Conservation (phyloP, 1,140 invertebrate species). For the Pemphigus obesinymphae region DNA sequence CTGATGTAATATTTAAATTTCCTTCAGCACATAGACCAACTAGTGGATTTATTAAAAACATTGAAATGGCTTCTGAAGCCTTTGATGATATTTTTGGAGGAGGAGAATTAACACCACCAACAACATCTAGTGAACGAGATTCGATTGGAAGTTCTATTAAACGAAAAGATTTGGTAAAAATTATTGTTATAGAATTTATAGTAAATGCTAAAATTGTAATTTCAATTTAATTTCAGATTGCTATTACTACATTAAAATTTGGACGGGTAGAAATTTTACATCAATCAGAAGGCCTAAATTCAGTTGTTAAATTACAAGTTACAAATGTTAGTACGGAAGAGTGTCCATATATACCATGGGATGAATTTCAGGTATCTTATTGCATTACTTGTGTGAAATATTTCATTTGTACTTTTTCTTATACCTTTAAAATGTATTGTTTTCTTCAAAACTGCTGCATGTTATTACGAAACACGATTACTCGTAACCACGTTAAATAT, state of each 20-base stretch:
- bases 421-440: neutral
- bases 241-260: slow-evolving; percentile 73
- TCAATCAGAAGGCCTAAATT: slow-evolving; percentile 69
- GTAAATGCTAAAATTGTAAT: neutral
- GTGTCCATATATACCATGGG: slow-evolving; percentile 81
- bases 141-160: slow-evolving; percentile 73
- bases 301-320: slow-evolving; percentile 69
- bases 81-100: slow-evolving; percentile 63
- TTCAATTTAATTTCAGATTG: slow-evolving; percentile 59
- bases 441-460: slow-evolving; percentile 4
- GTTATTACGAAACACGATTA: no score
- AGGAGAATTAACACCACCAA: slow-evolving; percentile 53
- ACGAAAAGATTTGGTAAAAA: slow-evolving; percentile 65
- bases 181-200: neutral
- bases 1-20: slow-evolving; percentile 38
- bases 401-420: neutral
- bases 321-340: slow-evolving; percentile 72
- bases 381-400: neutral
- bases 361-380: slow-evolving; percentile 80
- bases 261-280: slow-evolving; percentile 77
- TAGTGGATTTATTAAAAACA: slow-evolving; percentile 45
- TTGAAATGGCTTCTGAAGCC: slow-evolving; percentile 80
- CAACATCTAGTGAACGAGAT: slow-evolving; percentile 76
- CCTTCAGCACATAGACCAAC: slow-evolving; percentile 16
- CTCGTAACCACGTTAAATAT: neutral